Evolutionary conservation across 2,113 vertebrate species (phyloP).

Genomic region (Caretta caretta): DNA sequence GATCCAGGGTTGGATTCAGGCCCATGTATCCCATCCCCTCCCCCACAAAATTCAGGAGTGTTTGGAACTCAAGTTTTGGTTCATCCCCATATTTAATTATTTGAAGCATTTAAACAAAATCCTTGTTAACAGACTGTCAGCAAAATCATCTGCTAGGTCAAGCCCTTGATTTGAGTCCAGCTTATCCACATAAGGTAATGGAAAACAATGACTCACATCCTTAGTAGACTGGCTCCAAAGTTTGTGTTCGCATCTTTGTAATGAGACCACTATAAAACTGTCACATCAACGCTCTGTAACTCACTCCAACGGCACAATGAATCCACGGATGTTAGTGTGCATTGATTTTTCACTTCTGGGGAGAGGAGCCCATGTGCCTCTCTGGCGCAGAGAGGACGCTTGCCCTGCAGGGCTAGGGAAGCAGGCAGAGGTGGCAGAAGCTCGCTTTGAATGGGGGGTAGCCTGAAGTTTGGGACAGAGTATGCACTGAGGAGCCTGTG

Average conservation of each 20-base stretch:
- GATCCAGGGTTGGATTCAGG: neutral
- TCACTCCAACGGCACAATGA: constrained; percentile 9
- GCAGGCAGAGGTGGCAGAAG: neutral
- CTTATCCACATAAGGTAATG: constrained; percentile 32
- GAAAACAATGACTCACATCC: constrained; percentile 44
- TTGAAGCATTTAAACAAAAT: constrained; percentile 41
- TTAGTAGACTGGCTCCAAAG: neutral
- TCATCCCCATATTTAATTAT: constrained; percentile 17
- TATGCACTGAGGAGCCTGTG: neutral
- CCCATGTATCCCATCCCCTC: neutral
- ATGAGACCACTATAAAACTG: constrained; percentile 24
- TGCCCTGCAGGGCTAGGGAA: neutral
- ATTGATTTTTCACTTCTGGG: constrained; percentile 21
- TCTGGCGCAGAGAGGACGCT: neutral
- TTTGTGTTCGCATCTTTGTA: neutral
- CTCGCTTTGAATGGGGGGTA: neutral
- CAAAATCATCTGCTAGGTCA: constrained; percentile 22
- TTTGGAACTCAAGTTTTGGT: neutral
- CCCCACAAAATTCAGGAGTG: neutral
- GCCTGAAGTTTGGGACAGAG: neutral
- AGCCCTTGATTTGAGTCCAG: constrained; percentile 34
- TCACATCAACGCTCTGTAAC: constrained; percentile 14
- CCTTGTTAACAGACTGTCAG: constrained; percentile 12
- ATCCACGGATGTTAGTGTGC: neutral
- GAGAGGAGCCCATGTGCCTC: neutral